Evolutionary conservation across 2,797 vertebrate genomes (phyloP), one percentile per base, ranked within the genome.

Genomic region (Arrhamphus sclerolepis): DNA sequence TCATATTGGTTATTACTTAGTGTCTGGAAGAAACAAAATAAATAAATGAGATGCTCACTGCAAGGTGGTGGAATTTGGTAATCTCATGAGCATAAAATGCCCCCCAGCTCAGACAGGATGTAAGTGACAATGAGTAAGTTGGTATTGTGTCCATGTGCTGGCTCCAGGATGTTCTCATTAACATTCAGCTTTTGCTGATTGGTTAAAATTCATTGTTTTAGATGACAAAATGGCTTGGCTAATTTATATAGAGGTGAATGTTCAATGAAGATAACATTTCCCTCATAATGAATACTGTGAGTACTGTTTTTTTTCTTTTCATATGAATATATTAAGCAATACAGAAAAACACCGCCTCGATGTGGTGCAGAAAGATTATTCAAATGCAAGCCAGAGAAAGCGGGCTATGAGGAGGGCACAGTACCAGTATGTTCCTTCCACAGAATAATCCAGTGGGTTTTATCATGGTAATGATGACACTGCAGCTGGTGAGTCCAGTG

Each of bases 201-300:
- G 74, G 47, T 73, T 48, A 56, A 68, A 66, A 73, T 68, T 75
- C 68, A 88, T 89, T 90, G 85, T 90, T 86, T 87, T 70, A 81
- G 71, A 74, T 61, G 59, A 64, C 66, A 57, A 83, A 71, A 70
- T 29, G 48, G 64, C 59, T 77, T 75, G 73, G 75, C 75, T 75
- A 44, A 77, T 73, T 71, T 71, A 65, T 75, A 29, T 40, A 59
- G 83, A 89, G 87, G 86, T 83, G 84, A 90, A 86, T 90, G 89
- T 88, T 90, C 72, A 80, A 78, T 84, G 86, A 72, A 82, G 88
- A 90, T 91, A 88, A 77, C 71, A n/a, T 66, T 80, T 85, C 75
- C 79, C 44, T 69, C 44, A 82, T 81, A 83, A 82, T 75, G 72
- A 84, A 56, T 50, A 44, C 46, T 34, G 54, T 58, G 63, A 51